These are phyloP conservation scores for Cacoxenus indagator DNA, from an alignment of 2,888 invertebrate species.

Conservation along the genomic window DNA sequence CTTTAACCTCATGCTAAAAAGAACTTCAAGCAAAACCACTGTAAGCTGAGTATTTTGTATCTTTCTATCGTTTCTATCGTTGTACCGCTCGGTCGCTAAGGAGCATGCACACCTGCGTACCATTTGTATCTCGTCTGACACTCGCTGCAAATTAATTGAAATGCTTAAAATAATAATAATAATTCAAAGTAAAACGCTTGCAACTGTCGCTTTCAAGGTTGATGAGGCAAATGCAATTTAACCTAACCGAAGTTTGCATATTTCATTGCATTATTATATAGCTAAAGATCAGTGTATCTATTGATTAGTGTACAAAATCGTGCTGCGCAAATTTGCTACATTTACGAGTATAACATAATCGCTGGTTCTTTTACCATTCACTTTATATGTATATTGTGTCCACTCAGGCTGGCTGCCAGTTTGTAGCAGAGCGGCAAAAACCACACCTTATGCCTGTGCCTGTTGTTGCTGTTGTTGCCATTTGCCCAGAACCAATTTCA, in stretches of 20 bases:
- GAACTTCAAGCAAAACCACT: not conserved
- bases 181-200: slow-evolving; percentile 15
- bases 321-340: slow-evolving; percentile 3
- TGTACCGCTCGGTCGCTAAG: not conserved
- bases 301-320: too few species aligned
- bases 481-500: slow-evolving; percentile 18
- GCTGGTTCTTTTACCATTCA: not conserved
- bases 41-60: too few species aligned
- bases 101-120: slow-evolving; percentile 1
- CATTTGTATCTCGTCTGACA: not conserved
- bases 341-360: too few species aligned
- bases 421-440: slow-evolving; percentile 8
- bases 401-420: not conserved
- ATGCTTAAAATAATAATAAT: slow-evolving; percentile 9
- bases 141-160: slow-evolving; percentile 7
- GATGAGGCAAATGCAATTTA: not conserved
- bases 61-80: too few species aligned
- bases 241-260: not conserved
- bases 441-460: slow-evolving; percentile 12
- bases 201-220: slow-evolving; percentile 25
- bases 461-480: too few species aligned
- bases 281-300: too few species aligned
- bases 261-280: not conserved
- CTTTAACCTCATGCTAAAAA: not conserved
- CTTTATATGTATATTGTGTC: slow-evolving; percentile 25